Base-by-base conservation (phyloP, 1,140 invertebrate species). In the Aradophagus sp. region DNA sequence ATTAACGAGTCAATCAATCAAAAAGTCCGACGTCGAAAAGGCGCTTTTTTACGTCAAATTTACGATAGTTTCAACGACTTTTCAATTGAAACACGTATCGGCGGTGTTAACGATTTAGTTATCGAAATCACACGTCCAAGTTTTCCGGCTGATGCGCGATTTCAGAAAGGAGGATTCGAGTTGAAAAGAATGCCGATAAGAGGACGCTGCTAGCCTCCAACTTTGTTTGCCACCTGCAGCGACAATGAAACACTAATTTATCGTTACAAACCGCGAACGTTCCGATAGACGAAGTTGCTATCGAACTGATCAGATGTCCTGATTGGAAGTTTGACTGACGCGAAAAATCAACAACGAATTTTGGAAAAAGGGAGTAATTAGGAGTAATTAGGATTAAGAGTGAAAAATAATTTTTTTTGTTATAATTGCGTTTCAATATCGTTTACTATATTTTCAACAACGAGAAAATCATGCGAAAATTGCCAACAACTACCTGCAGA, bases 171-270 rank as follows among this genome's bases (percentile, higher is more conserved):
- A 23, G 34, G 39, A 55, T 45, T 48, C 29, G 36, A 70, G 50
- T 69, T 50, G 15, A n/a, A 55, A 62, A 69, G 66, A 69, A 69
- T 59, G 50, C 19, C 36, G 66, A 69, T 69, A 69, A 69, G 48
- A 42, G 34, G 42, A 42, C 14, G 17, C 44, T 44, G 35, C 27
- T 62, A 23, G 32, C 48, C 47, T 39, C 55, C 38, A 68, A 68
- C 66, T 69, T 69, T 69, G 65, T 68, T 68, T 59, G 55, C 50
- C 29, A 53, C 55, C 55, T 69, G 35, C 6, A 5, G 12, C 45
- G 44, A 67, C 58, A 58, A 67, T 58, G 47, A 59, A 56, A 52
- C 63, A 52, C 65, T 68, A 68, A 59, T 59, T 59, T 68, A 59
- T 55, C 59, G 59, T 59, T 68, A 68, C 47, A 34, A 45, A 14